Evolutionary conservation across 1,140 invertebrate genomes (phyloP).

Genomic region (Wiebesia pumilae): DNA sequence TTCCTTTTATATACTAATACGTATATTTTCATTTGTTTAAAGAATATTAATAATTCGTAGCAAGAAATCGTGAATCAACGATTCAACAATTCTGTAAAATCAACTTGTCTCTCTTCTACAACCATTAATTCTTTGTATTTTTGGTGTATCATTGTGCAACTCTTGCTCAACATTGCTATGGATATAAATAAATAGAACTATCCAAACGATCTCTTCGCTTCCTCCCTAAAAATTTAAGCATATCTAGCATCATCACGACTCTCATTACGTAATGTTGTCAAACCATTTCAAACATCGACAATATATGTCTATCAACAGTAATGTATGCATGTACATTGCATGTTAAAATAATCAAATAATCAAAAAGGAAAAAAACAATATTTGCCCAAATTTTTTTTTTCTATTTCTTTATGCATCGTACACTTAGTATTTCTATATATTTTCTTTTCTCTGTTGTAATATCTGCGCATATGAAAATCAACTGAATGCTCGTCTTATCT

Average conservation of each 20-base stretch:
- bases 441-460: background rate
- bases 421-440: no score
- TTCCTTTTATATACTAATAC: no score
- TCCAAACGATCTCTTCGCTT: background rate
- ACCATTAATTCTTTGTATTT: constrained; percentile 2
- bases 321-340: background rate
- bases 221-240: background rate
- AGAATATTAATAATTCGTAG: no score
- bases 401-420: background rate
- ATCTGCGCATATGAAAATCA: background rate
- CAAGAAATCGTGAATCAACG: no score
- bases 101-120: background rate
- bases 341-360: no score
- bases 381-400: background rate
- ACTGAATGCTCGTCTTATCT: background rate
- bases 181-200: background rate
- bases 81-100: background rate
- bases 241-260: background rate
- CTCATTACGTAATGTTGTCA: constrained; percentile 1
- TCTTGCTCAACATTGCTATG: background rate
- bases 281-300: background rate
- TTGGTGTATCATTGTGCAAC: background rate
- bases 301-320: background rate
- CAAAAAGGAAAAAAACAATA: no score
- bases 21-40: no score